Percentiles rank a stretch among this genome's conserved stretches.
phyloP scores from a whole-genome alignment of 2,113 vertebrate species.

The Podarcis cretensis region DNA sequence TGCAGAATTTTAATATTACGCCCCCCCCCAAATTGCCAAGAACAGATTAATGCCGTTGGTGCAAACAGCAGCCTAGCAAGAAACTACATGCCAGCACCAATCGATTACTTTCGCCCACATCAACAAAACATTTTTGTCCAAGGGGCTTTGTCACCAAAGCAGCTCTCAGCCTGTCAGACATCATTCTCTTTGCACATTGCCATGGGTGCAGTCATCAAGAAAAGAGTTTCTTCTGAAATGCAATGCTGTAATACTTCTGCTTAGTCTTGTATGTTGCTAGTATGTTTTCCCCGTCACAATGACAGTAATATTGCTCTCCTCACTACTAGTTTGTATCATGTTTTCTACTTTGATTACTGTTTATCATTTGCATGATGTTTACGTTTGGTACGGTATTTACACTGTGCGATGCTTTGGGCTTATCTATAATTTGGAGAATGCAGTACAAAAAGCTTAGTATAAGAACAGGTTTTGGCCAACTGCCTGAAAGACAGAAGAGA shows the following conservation, averaged over 20 bases:
- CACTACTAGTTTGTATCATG: no score
- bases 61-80: background rate
- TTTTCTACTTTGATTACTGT: no score
- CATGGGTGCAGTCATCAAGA: no score
- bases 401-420: background rate
- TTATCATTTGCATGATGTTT: no score
- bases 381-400: background rate
- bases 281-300: background rate
- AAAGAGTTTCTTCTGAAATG: background rate
- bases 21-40: background rate
- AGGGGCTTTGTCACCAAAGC: background rate
- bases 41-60: constrained; percentile 2
- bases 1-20: constrained; percentile 5
- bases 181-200: background rate
- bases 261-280: background rate
- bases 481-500: background rate
- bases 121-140: background rate
- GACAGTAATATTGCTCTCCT: background rate
- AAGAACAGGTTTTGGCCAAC: no score
- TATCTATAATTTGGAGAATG: background rate
- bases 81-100: background rate
- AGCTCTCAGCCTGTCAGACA: background rate
- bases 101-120: constrained; percentile 10
- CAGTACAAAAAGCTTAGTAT: background rate
- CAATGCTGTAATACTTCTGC: background rate